These are phyloP conservation scores for Andinoacara biseriatus DNA, from an alignment of 2,113 vertebrate genomes.

Conservation along the genomic window DNA sequence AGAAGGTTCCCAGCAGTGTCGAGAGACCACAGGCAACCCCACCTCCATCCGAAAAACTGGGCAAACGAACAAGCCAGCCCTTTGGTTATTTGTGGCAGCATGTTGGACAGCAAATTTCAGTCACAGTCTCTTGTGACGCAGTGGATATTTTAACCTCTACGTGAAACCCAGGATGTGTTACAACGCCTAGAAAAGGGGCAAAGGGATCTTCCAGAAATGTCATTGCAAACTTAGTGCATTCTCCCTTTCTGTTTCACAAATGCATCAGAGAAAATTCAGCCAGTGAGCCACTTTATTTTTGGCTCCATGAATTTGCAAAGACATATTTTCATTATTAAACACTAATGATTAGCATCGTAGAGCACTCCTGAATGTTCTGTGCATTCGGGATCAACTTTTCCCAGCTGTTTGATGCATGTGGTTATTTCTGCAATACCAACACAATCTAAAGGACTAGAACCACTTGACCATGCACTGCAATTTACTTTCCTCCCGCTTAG, in stretches of 20 bases:
- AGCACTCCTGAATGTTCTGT: not conserved
- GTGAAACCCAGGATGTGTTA: slow-evolving; percentile 5
- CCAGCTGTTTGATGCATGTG: slow-evolving; percentile 44
- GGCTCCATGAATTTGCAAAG: not conserved
- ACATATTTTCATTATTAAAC: slow-evolving; percentile 14
- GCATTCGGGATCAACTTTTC: not conserved
- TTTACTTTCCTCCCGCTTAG: slow-evolving; percentile 35
- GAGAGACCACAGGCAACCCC: slow-evolving; percentile 25
- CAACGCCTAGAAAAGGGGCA: slow-evolving; percentile 2
- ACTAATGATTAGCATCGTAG: not conserved
- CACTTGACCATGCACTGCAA: slow-evolving; percentile 17
- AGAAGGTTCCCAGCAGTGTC: slow-evolving; percentile 39
- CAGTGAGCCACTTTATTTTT: not conserved
- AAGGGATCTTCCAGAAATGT: slow-evolving; percentile 25
- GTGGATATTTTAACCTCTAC: slow-evolving; percentile 32
- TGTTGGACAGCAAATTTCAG: slow-evolving; percentile 26
- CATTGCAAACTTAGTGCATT: slow-evolving; percentile 21
- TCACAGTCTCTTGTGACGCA: not conserved
- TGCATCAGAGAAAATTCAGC: slow-evolving; percentile 12
- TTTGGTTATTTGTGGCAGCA: slow-evolving; percentile 8
- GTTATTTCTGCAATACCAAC: slow-evolving; percentile 18
- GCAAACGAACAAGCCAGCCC: slow-evolving; percentile 6
- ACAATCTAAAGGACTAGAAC: not conserved
- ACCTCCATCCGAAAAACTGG: not conserved
- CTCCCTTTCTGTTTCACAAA: slow-evolving; percentile 2